Evolutionary conservation across 2,113 vertebrate genomes (phyloP).

Genomic region (Chaenocephalus aceratus): DNA sequence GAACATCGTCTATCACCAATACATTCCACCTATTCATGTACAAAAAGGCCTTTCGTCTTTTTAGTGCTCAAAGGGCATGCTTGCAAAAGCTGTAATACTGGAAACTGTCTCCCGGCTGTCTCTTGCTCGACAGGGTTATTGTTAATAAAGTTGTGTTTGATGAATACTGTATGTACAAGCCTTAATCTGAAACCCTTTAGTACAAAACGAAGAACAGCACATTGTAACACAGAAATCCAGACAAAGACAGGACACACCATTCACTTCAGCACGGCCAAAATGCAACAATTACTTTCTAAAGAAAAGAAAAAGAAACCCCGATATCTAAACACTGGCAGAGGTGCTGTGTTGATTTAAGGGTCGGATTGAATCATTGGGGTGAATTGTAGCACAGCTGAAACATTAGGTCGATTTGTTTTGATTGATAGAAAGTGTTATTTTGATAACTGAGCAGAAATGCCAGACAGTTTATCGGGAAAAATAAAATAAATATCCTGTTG

Average conservation of each 20-base stretch:
- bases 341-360: background rate
- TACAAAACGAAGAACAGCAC: conserved; percentile 68
- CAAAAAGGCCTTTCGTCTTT: conserved; percentile 61
- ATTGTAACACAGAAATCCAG: conserved; percentile 46
- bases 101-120: conserved; percentile 40
- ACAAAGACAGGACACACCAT: conserved; percentile 55
- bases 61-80: conserved; percentile 60
- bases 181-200: conserved; percentile 43
- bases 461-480: background rate
- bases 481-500: background rate
- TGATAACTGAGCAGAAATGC: background rate
- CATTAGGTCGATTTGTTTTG: background rate
- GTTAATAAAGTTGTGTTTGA: conserved; percentile 62
- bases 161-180: conserved; percentile 58
- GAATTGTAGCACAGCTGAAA: background rate
- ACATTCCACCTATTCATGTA: conserved; percentile 71
- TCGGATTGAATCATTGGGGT: background rate
- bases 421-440: background rate
- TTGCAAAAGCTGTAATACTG: conserved; percentile 60
- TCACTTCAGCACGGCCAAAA: conserved; percentile 54
- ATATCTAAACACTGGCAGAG: background rate
- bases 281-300: background rate
- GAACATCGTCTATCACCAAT: conserved; percentile 53
- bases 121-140: conserved; percentile 34
- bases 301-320: too few species aligned